Base-by-base conservation (phyloP, 2,888 invertebrate species). In the Protophormia terraenovae region DNA sequence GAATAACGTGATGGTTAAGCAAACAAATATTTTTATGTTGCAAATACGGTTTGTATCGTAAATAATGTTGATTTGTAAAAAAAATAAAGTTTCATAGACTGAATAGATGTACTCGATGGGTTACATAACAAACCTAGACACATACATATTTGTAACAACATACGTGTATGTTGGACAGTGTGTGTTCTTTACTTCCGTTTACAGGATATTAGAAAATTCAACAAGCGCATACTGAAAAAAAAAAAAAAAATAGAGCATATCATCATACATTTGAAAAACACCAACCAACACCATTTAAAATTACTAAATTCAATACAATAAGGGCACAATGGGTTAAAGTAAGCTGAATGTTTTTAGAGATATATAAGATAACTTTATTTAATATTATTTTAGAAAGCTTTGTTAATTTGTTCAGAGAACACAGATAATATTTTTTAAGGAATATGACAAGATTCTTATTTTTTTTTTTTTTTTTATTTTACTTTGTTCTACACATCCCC, bases 151-250 rank as follows among this genome's bases (percentile, higher is more conserved):
- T 0, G 24, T 19, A 24, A 16, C 14, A 19, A 24, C 16, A 14
- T 45, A 19, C 32, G 0, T 29, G 7, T 12, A 4, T 12, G 19
- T 41, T n/a, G n/a, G 29, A 53, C n/a, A 22, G 27, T 53, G 14
- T 64, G 29, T 53, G 5, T 50, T 19, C 12, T 24, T 62, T 14
- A 19, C 53, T 69, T 76, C 76, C 82, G 53, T 64, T 76, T 45
- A 55, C 55, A 76, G 82, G 82, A 82, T 82, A 82, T 82, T 76
- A 76, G 82, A 82, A 82, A 82, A 82, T 47, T 82, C 75, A 82
- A 82, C 82, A 82, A 76, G 76, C 82, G 69, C 62, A 76, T 55
- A 41, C n/a, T 47, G 32, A 27, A 50, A 45, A 79, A 47, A 66
- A 35, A 35, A 55, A 66, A 27, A 50, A 45, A 79, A 47, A 66